These are phyloP conservation scores for Furcula furcula DNA, from an alignment of 2,888 invertebrate species.

Conservation along the genomic window DNA sequence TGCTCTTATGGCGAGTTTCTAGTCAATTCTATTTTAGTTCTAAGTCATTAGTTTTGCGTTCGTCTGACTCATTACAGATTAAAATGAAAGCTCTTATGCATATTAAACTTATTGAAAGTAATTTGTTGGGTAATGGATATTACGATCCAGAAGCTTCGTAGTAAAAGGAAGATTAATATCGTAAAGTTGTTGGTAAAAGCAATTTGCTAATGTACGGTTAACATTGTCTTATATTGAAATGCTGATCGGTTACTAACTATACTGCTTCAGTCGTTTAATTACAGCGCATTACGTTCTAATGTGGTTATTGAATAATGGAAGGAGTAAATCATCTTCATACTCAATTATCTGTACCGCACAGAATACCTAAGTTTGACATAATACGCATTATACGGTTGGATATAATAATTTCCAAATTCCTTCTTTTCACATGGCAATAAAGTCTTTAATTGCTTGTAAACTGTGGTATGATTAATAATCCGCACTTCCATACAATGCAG, in stretches of 20 bases:
- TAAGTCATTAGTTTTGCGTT: neutral
- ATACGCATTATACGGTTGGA: neutral
- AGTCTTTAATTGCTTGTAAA: slow-evolving; percentile 17
- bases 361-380: no score
- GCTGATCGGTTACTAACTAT: neutral
- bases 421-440: slow-evolving; percentile 10
- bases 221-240: no score
- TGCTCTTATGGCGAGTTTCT: slow-evolving; percentile 8
- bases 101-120: neutral
- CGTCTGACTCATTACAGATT: neutral
- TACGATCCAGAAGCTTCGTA: neutral
- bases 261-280: neutral
- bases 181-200: neutral
- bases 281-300: neutral
- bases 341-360: neutral
- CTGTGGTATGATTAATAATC: slow-evolving; percentile 18
- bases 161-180: neutral
- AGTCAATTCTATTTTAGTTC: slow-evolving; percentile 12
- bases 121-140: neutral
- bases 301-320: neutral
- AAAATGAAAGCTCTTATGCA: neutral
- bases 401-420: neutral
- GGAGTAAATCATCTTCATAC: neutral
- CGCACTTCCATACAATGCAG: slow-evolving; percentile 13
- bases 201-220: neutral